Evolutionary conservation across 2,113 vertebrate genomes (phyloP), one percentile per base, ranked within the genome.

Genomic region (Neopipo cinnamomea): DNA sequence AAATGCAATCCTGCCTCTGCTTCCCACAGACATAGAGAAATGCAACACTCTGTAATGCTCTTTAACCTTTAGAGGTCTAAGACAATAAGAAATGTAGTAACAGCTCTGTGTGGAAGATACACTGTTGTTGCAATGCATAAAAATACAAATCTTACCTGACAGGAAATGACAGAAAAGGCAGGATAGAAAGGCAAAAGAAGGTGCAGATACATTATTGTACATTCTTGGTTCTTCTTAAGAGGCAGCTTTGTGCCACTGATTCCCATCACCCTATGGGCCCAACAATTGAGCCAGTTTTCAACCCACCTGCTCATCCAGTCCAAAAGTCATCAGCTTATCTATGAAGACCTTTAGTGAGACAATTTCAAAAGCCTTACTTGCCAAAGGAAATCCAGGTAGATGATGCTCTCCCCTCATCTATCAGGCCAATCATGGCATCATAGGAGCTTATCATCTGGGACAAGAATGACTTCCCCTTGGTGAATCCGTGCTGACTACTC

Each of bases 201-300:
- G 18, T 31, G 30, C 13, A 62, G 30, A 31, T 35, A n/a, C 1
- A 0, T 53, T 33, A 9, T 13, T 53, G 24, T 59, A 68, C 85
- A 50, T 37, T 68, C 14, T 78, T 75, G 22, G 5, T 27, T 56
- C 33, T 39, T 83, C 8, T 33, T 61, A 50, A 71, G 42, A 66
- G 14, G 14, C 24, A 42, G 6, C 8, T 80, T 75, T 0, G 0
- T 52, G 6, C 28, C 22, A 11, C 19, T 46, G 39, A 37, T 61
- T 35, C 24, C 41, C 30, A 42, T 12, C 50, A 25, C 14, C 12
- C 14, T 22, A 20, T 23, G 28, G 28, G 9, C 14, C 22, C 14
- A 46, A 15, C 3, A 41, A 1, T 23, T 70, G 33, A 56, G 33
- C 4, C 20, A 39, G 17, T 50, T 92, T 71, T 79, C 31, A 66